Base-by-base conservation (phyloP, 2,797 vertebrate genomes). In the Melanotaenia boesemani region DNA sequence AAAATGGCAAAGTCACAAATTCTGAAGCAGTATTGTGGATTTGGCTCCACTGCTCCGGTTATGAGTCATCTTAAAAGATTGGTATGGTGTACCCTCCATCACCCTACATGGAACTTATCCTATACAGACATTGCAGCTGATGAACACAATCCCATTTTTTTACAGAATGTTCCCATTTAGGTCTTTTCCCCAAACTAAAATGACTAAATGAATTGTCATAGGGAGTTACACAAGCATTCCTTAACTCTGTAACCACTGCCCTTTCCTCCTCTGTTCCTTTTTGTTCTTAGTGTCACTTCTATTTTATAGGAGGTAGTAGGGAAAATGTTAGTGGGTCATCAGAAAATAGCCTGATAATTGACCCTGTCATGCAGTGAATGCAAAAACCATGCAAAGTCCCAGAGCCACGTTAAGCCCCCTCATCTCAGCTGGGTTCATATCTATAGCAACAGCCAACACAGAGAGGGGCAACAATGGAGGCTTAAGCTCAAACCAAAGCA, bases 331-430 rank as follows among this genome's bases (percentile, higher is more conserved):
- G 70, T 63, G 77, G 82, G 81, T 89, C 86, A 56, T 73, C 86
- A 87, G 89, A 90, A 93, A 94, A 95, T 93, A 94, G 88, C 79
- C 72, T 41, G 71, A 86, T 92, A 93, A 94, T 93, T 93, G 78
- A 82, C 83, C 66, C 83, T 71, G 82, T 83, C 90, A 78, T 91
- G 67, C 80, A 73, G 76, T 20, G 20, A 87, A 90, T 80, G 81
- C 72, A 57, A 73, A 71, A 67, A 74, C 70, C 73, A 63, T 46
- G 52, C 73, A 70, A 52, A 79, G 72, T 70, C 71, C 6, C 63
- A 70, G 68, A 81, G 83, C 83, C 85, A 63, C 1, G n/a, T 52
- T 87, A 88, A 90, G 85, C 86, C 79, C 79, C n/a, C 62, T 76
- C 77, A 60, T 89, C 77, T 85, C 67, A 4, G 62, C 72, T 18